These are phyloP conservation scores for Neodon shergylaensis DNA, from an alignment of 2,113 vertebrate genomes.

Conservation along the genomic window DNA sequence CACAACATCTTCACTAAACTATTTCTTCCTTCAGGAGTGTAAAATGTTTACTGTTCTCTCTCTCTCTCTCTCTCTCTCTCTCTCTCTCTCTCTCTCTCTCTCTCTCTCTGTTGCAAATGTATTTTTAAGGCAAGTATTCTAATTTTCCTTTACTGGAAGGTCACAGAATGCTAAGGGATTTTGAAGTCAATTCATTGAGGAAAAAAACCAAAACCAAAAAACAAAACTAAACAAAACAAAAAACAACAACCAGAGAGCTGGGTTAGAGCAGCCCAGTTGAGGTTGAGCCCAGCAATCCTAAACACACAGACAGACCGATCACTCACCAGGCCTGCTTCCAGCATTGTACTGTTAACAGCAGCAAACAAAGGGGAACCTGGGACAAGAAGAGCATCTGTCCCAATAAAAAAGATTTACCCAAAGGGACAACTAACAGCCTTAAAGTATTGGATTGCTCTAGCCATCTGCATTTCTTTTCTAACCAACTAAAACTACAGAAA, in stretches of 20 bases:
- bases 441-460: neutral
- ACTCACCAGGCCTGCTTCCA: too few relatives aligned
- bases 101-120: conserved; percentile 85
- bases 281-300: conserved; percentile 79
- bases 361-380: conserved; percentile 39
- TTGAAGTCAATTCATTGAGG: conserved; percentile 83
- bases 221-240: too few relatives aligned
- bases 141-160: conserved; percentile 75
- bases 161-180: conserved; percentile 79
- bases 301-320: conserved; percentile 77
- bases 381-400: neutral
- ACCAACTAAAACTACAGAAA: neutral
- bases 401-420: neutral
- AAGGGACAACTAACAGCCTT: neutral
- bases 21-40: conserved; percentile 74
- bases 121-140: conserved; percentile 72
- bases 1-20: neutral
- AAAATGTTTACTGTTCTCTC: conserved; percentile 66
- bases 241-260: conserved; percentile 33
- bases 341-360: conserved; percentile 66
- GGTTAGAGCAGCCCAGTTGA: conserved; percentile 74
- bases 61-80: neutral
- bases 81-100: too few relatives aligned
- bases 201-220: neutral
- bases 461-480: neutral